Evolutionary conservation across 2,888 invertebrate species (phyloP).

Genomic region (Archips crataeganus): DNA sequence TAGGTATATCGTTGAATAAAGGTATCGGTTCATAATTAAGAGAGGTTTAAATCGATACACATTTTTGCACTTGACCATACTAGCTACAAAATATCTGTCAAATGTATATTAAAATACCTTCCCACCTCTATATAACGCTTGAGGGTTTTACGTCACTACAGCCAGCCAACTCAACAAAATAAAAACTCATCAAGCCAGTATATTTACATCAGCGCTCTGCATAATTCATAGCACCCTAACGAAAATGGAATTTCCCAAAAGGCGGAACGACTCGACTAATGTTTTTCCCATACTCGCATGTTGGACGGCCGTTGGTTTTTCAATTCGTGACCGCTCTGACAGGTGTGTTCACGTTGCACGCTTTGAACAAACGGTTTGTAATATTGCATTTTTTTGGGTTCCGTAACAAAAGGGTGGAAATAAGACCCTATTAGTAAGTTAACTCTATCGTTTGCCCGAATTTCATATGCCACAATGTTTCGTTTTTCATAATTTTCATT

Average conservation of each 20-base stretch:
- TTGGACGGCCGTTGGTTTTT: slow-evolving; percentile 65
- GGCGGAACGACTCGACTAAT: slow-evolving; percentile 34
- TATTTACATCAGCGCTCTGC: slow-evolving; percentile 10
- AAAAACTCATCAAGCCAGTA: slow-evolving; percentile 32
- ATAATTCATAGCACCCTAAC: slow-evolving; percentile 36
- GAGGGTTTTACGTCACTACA: background rate
- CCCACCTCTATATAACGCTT: background rate
- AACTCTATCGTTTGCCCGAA: too few relatives aligned
- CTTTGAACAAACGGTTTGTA: slow-evolving; percentile 67
- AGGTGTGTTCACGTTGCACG: slow-evolving; percentile 70
- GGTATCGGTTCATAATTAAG: too few relatives aligned
- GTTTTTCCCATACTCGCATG: slow-evolving; percentile 65
- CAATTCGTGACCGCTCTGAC: slow-evolving; percentile 75
- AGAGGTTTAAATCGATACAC: too few relatives aligned
- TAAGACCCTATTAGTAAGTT: too few relatives aligned
- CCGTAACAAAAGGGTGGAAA: background rate
- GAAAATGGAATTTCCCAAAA: slow-evolving; percentile 37
- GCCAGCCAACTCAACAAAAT: slow-evolving; percentile 1
- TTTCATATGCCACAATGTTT: too few relatives aligned
- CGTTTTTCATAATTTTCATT: too few relatives aligned
- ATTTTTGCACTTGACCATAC: too few relatives aligned
- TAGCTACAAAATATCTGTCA: background rate
- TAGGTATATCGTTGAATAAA: too few relatives aligned
- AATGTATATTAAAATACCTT: background rate
- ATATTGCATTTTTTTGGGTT: slow-evolving; percentile 57